These are phyloP conservation scores for Phyllotreta striolata DNA, from an alignment of 2,888 invertebrate genomes.

Conservation along the genomic window DNA sequence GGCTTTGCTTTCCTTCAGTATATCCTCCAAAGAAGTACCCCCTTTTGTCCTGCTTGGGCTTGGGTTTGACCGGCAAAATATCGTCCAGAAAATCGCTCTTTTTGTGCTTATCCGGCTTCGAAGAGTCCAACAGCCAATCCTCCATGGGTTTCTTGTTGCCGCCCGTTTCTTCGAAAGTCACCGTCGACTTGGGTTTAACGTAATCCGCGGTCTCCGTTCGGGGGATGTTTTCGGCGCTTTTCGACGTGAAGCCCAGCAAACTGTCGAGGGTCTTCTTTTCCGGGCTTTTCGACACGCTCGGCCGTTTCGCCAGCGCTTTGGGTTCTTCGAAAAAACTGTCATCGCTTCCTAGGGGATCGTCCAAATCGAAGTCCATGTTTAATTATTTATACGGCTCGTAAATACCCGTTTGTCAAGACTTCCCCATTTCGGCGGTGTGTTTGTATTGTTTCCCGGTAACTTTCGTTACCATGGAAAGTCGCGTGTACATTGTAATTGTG, in stretches of 20 bases:
- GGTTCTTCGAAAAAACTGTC: constrained; percentile 77
- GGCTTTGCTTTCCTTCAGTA: constrained; percentile 53
- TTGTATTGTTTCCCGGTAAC: too few species aligned
- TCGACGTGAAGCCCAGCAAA: constrained; percentile 45
- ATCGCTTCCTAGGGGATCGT: constrained; percentile 73
- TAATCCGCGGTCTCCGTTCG: constrained; percentile 16
- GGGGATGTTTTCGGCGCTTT: constrained; percentile 22
- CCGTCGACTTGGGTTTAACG: constrained; percentile 34
- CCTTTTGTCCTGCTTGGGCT: constrained; percentile 47
- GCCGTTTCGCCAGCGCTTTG: constrained; percentile 52
- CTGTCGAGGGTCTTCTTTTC: constrained; percentile 54
- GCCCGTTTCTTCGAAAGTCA: constrained; percentile 35
- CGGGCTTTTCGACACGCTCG: constrained; percentile 49
- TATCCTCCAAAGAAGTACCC: constrained; percentile 54
- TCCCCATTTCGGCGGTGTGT: too few species aligned
- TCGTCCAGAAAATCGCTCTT: constrained; percentile 55
- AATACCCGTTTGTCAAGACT: too few species aligned
- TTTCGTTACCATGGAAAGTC: too few species aligned
- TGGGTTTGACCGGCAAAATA: constrained; percentile 49
- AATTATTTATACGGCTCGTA: constrained; percentile 3
- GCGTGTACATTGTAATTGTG: too few species aligned
- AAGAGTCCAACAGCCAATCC: constrained; percentile 53
- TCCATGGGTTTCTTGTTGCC: constrained; percentile 40
- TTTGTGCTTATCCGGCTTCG: constrained; percentile 46
- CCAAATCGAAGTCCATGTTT: constrained; percentile 53